Evolutionary conservation across 1,140 invertebrate species (phyloP), one percentile per base, ranked within the genome.

Genomic region (Lordiphosa mommai): DNA sequence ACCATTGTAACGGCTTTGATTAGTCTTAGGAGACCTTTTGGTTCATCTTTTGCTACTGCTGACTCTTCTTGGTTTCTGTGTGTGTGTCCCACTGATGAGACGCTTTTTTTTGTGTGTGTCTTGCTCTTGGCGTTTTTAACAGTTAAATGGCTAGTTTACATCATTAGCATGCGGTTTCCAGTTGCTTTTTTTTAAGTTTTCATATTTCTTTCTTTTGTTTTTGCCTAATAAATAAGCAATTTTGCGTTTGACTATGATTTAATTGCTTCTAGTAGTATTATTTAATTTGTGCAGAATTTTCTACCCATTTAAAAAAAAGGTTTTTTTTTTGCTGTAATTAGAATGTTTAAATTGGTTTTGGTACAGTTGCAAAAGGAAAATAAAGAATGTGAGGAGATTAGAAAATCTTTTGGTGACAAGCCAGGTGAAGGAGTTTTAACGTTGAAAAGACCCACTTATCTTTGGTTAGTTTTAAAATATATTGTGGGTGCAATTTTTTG

Each of bases 71-170:
- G 40, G 33, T 5, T 10, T 40, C 8, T 57, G 33, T 16, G 23
- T 44, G 16, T 52, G 37, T 40, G 14, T 44, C 33, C 37, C 55
- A 44, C 40, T 64, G 68, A 49, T 58, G 52, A 30, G 57, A 56
- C 43, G 55, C 38, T 59, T 41, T 73, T 63, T 38, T 49, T 13
- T 12, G 36, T 38, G n/a, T n/a, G n/a, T 51, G 10, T 40, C 34
- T 58, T 61, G 77, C 77, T 77, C 49, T 66, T 76, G 72, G 77
- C 64, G 53, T 44, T 64, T 49, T 72, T 72, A 84, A 84, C 77
- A 70, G 77, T 84, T 82, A 84, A 84, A 85, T 77, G 68, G n/a
- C 72, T 77, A 66, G 60, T 77, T 84, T 84, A 84, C 79, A 84
- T 84, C 77, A 84, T 84, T 84, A 84, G 72, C 67, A 82, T 84